A percentile compares a stretch with the other conserved stretches of the same genome.
These are phyloP conservation scores for Conus betulinus DNA, from an alignment of 1,140 invertebrate species.

Conservation along the genomic window DNA sequence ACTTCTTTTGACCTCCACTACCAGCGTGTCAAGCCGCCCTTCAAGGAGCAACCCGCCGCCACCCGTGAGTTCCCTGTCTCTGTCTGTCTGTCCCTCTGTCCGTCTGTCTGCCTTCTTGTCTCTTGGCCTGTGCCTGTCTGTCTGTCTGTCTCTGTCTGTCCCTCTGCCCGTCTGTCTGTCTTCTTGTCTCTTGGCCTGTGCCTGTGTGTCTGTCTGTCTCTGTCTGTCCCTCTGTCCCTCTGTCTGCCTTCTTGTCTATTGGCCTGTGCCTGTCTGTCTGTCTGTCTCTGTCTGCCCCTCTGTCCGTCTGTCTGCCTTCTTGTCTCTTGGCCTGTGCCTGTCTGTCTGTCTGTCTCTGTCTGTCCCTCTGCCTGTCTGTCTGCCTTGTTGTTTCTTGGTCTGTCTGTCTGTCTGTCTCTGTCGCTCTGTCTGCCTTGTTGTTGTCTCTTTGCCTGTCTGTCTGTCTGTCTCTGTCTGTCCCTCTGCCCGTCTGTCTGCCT, in stretches of 20 bases:
- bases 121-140: too few relatives aligned
- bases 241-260: too few relatives aligned
- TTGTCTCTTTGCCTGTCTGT: too few relatives aligned
- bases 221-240: too few relatives aligned
- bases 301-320: not conserved
- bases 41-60: conserved; percentile 12
- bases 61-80: conserved; percentile 24
- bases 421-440: too few relatives aligned
- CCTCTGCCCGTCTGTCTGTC: too few relatives aligned
- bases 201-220: not conserved
- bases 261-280: not conserved
- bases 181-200: too few relatives aligned
- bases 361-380: not conserved
- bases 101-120: not conserved
- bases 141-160: too few relatives aligned
- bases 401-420: not conserved
- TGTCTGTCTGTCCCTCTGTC: not conserved
- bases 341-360: not conserved
- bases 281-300: not conserved
- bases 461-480: too few relatives aligned
- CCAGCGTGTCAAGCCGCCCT: conserved; percentile 36
- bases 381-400: not conserved
- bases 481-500: too few relatives aligned
- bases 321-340: too few relatives aligned
- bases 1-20: conserved; percentile 29